Conservation (phyloP, 1,140 invertebrate species). For the Rhopalosiphum maidis region DNA sequence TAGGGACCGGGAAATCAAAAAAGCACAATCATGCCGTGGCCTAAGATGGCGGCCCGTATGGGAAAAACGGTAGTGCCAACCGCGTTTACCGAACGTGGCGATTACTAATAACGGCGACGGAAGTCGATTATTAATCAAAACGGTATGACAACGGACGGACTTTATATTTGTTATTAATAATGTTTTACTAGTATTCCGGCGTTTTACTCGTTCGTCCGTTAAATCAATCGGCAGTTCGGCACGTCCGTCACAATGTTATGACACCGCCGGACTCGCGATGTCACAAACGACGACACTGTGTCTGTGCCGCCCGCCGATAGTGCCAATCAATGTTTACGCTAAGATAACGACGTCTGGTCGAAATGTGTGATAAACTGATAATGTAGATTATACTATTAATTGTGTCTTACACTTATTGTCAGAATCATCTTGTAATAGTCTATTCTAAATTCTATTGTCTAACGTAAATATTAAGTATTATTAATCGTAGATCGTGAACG, state of each 20-base stretch:
- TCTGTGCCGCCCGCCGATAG: background rate
- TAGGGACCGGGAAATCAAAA: conserved; percentile 55
- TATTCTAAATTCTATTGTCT: background rate
- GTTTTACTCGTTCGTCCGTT: background rate
- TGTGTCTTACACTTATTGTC: background rate
- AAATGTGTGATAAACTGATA: too few relatives aligned
- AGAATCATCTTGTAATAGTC: too few relatives aligned
- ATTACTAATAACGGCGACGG: too few relatives aligned
- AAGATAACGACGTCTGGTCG: background rate
- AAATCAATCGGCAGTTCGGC: too few relatives aligned
- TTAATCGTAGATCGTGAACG: background rate
- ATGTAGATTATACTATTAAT: background rate
- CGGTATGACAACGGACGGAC: too few relatives aligned
- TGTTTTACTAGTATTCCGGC: background rate
- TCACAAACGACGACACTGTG: background rate
- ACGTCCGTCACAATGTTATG: too few relatives aligned
- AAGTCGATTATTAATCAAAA: background rate
- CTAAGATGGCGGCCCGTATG: conserved; percentile 44
- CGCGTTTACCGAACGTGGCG: too few relatives aligned
- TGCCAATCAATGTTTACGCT: background rate
- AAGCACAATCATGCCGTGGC: conserved; percentile 56
- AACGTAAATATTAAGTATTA: background rate
- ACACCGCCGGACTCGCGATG: too few relatives aligned
- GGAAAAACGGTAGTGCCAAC: conserved; percentile 51
- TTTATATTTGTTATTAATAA: background rate